Base-by-base conservation (phyloP, 2,888 invertebrate species). In the Andrena flavipes region DNA sequence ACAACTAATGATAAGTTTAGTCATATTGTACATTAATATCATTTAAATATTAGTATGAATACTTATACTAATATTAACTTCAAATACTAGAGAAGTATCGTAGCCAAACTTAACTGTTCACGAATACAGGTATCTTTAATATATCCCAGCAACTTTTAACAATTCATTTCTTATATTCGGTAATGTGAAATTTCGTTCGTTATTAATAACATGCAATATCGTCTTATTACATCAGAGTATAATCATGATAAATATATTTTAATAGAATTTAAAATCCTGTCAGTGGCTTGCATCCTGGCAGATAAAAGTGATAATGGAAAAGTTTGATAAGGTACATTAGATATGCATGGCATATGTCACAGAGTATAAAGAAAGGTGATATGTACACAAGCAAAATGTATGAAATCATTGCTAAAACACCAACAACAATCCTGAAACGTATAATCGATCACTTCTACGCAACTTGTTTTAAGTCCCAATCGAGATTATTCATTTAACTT, bases 241-340 rank as follows among this genome's bases (percentile, higher is more conserved):
- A 33, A 73, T 75, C 60, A 64, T 79, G 73, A 76, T 74, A 62
- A 76, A 74, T 74, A 75, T 78, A 68, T 82, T 71, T 84, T 67
- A 59, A 65, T 82, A 51, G 62, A 82, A 82, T 65, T 76, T 54
- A 73, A 70, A 63, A 71, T 62, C 76, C 74, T 81, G 77, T 88
- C 85, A 79, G 88, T 90, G 90, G 90, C 88, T 90, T 90, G 90
- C 89, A 89, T 91, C 83, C 84, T 87, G 91, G 89, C 89, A 91
- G 89, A 87, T 84, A 79, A 69, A 84, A 83, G 69, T 80, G n/a
- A 76, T 56, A 70, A 76, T 68, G 68, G 35, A 69, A 74, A 77
- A 69, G 48, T 23, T 30, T 72, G 65, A 42, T 42, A 59, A 60
- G 49, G 23, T 72, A 74, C 59, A 62, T 42, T 26, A 67, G 33